phyloP scores from a whole-genome alignment of 92 coral and sea anemone genomes.

The Pocillopora grandis region DNA sequence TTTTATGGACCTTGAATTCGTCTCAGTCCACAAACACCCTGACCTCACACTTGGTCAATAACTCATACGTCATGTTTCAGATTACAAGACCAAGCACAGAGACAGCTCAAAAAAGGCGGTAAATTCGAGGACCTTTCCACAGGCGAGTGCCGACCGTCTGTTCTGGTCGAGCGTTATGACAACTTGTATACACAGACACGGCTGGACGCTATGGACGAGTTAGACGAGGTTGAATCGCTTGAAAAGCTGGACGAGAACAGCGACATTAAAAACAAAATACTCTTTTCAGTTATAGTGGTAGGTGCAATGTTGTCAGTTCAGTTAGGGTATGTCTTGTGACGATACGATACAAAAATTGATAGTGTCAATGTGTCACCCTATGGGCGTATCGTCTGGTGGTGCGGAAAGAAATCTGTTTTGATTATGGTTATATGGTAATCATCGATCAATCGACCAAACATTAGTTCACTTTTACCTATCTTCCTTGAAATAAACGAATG shows the following conservation, averaged over 20 bases:
- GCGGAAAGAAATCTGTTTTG: too few relatives aligned
- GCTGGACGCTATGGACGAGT: slow-evolving; percentile 86
- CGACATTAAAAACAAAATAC: slow-evolving; percentile 83
- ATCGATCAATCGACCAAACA: too few relatives aligned
- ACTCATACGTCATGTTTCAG: slow-evolving; percentile 30
- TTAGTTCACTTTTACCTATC: too few relatives aligned
- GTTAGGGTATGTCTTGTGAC: too few relatives aligned
- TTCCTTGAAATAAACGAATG: too few relatives aligned
- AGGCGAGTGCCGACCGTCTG: slow-evolving; percentile 76
- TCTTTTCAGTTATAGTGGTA: slow-evolving; percentile 91
- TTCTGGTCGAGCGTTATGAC: slow-evolving; percentile 79
- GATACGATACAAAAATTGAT: neutral
- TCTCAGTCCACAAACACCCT: too few relatives aligned
- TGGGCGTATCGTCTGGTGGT: too few relatives aligned
- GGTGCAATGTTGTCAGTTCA: slow-evolving; percentile 13
- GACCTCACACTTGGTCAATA: too few relatives aligned
- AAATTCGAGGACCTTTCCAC: slow-evolving; percentile 85
- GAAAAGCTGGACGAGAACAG: slow-evolving; percentile 68
- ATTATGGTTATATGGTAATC: too few relatives aligned
- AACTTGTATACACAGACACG: slow-evolving; percentile 89
- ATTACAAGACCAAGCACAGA: slow-evolving; percentile 89
- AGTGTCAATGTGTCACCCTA: too few relatives aligned
- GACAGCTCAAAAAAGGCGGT: slow-evolving; percentile 89
- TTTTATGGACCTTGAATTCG: too few relatives aligned
- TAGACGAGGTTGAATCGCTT: slow-evolving; percentile 77